Evolutionary conservation across 2,113 vertebrate genomes (phyloP).

Genomic region (Erythrocercus mccallii): DNA sequence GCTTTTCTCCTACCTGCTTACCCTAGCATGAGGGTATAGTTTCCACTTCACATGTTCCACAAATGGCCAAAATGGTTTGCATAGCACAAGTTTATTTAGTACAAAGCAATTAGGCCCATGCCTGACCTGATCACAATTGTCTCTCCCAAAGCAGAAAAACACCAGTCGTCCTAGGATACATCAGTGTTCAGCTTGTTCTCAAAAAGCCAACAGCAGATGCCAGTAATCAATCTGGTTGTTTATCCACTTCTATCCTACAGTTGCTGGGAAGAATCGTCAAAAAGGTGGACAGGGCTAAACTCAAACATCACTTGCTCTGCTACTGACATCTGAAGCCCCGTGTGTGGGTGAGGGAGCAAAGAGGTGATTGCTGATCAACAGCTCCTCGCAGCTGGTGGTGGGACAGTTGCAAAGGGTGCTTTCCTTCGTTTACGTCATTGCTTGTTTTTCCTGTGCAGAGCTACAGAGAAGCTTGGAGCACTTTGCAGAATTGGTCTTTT

Average conservation of each 20-base stretch:
- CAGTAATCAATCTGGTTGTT: not conserved
- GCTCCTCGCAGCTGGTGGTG: not conserved
- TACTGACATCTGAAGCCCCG: not conserved
- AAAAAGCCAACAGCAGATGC: not conserved
- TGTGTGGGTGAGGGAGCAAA: not conserved
- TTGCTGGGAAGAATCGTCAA: not conserved
- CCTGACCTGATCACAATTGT: not conserved
- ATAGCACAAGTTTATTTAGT: not conserved
- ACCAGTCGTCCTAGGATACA: not conserved
- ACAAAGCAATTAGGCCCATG: not conserved
- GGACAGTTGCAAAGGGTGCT: not conserved
- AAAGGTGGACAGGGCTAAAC: not conserved
- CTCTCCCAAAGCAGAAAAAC: not conserved
- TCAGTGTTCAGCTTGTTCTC: not conserved
- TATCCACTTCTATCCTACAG: not conserved
- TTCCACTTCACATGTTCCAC: not conserved
- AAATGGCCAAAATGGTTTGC: not conserved
- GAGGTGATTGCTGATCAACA: not conserved
- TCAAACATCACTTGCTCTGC: not conserved
- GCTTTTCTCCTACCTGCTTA: not conserved
- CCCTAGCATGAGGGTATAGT: not conserved
- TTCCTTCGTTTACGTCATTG: not conserved
- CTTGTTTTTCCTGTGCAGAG: not conserved
- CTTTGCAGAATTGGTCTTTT: not conserved
- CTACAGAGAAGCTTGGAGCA: not conserved